A percentile compares a stretch with the other conserved stretches of the same genome.
phyloP scores from a whole-genome alignment of 2,888 invertebrate species.

The Dryococelus australis region DNA sequence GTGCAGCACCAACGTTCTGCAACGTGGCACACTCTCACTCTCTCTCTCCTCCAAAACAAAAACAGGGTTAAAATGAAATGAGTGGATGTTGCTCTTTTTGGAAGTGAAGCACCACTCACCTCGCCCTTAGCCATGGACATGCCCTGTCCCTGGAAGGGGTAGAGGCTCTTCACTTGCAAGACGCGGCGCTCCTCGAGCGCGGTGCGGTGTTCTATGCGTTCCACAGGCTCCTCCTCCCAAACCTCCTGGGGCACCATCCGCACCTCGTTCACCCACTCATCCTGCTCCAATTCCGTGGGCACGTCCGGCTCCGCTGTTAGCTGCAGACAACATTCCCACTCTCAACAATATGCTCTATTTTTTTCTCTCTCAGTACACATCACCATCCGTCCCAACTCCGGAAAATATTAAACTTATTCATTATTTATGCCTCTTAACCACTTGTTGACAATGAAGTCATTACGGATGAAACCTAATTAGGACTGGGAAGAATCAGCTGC shows the following conservation, averaged over 20 bases:
- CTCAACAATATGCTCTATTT: neutral
- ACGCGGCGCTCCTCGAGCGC: slow-evolving; percentile 86
- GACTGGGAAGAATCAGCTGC: too few species aligned
- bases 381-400: too few species aligned
- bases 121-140: slow-evolving; percentile 93
- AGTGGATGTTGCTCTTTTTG: too few species aligned
- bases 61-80: too few species aligned
- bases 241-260: slow-evolving; percentile 89
- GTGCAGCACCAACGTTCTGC: too few species aligned
- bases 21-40: too few species aligned
- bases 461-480: too few species aligned
- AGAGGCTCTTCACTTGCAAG: slow-evolving; percentile 79
- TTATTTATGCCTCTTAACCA: too few species aligned
- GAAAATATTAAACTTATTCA: too few species aligned
- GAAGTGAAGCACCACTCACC: slow-evolving; percentile 54
- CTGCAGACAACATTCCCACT: slow-evolving; percentile 51
- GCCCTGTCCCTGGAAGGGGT: slow-evolving; percentile 92
- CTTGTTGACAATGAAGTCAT: too few species aligned
- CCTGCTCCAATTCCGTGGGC: slow-evolving; percentile 66
- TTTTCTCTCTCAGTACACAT: neutral
- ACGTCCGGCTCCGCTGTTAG: slow-evolving; percentile 71
- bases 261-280: slow-evolving; percentile 80
- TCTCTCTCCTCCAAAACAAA: too few species aligned
- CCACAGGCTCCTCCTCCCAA: slow-evolving; percentile 90
- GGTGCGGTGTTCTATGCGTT: slow-evolving; percentile 83